Evolutionary conservation across 2,113 vertebrate genomes (phyloP), one percentile per base, ranked within the genome.

Genomic region (Hippolais icterina): DNA sequence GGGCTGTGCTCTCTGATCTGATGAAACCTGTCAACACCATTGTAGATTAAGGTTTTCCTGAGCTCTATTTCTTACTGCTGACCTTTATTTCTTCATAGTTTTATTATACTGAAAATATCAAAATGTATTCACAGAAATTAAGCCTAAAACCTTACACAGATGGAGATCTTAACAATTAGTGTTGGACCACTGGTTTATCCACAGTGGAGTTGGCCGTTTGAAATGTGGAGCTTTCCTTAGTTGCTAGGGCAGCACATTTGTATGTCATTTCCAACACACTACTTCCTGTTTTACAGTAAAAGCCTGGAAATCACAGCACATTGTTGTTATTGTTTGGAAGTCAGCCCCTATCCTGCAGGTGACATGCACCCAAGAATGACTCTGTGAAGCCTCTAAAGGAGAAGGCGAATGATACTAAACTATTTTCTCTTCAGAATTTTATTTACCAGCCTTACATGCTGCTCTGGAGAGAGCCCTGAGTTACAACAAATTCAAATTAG

Each of bases 401-500:
- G 29, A 54, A 79, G 8, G 15, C 50, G 23, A 80, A 56, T 15
- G 11, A 19, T 71, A 52, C 37, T 84, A 71, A 65, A 33, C 41
- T 50, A 53, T 64, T 70, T 83, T 80, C 9, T 61, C 31, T 64
- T 46, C 29, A 29, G 46, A 85, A 83, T 77, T 89, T 84, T 78
- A 24, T 79, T 96, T 76, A 87, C 37, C 53, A 91, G 42, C 56
- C 74, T 96, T 92, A 85, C 68, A 87, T 71, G 41, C 31, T 74
- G 39, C 16, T 92, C 25, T 65, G 57, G 46, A 65, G 64, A 66
- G 24, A 56, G 35, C 75, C 86, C 80, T 90, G 85, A 96, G 47
- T 77, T 89, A 63, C 39, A 44, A 94, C 74, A 95, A 91, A 94
- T 76, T 89, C 76, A 75, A 87, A 89, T 96, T 93, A 86, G 37